Conservation (phyloP, 2,113 vertebrate species). For the Aviceda subcristata region DNA sequence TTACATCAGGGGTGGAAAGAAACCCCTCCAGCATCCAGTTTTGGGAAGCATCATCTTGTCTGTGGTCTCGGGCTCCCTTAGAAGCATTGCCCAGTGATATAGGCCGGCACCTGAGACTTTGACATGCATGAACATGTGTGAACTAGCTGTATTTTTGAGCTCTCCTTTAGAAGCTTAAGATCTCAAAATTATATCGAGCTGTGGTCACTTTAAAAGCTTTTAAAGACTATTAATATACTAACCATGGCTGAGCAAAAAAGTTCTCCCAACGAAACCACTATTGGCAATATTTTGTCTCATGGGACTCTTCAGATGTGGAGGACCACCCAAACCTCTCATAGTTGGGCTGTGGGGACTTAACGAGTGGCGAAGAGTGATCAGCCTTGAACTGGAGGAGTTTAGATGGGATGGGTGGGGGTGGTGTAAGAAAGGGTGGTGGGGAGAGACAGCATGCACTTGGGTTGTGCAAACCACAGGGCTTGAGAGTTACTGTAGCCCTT, state of each 20-base stretch:
- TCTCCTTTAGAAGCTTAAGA: not conserved
- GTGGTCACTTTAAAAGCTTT: not conserved
- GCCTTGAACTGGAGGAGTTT: not conserved
- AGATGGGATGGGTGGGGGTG: no score
- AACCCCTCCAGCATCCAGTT: not conserved
- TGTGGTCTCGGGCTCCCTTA: not conserved
- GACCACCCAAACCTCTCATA: not conserved
- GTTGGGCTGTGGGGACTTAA: not conserved
- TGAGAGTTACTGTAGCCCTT: not conserved
- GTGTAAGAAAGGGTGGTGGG: no score
- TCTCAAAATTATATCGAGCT: not conserved
- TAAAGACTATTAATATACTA: not conserved
- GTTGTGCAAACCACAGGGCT: not conserved
- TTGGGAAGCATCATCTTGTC: not conserved
- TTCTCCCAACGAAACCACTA: not conserved
- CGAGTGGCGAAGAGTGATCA: fast-evolving
- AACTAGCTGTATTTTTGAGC: not conserved
- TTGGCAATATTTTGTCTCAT: not conserved
- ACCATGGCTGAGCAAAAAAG: not conserved
- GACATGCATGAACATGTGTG: not conserved
- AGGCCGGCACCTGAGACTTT: not conserved
- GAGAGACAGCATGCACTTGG: not conserved
- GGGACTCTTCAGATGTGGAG: not conserved
- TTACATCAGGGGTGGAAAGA: not conserved
- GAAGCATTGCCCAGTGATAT: not conserved